Percentiles rank a stretch among this genome's conserved stretches.
phyloP scores from a whole-genome alignment of 2,797 vertebrate genomes.

The Danio aesculapii region DNA sequence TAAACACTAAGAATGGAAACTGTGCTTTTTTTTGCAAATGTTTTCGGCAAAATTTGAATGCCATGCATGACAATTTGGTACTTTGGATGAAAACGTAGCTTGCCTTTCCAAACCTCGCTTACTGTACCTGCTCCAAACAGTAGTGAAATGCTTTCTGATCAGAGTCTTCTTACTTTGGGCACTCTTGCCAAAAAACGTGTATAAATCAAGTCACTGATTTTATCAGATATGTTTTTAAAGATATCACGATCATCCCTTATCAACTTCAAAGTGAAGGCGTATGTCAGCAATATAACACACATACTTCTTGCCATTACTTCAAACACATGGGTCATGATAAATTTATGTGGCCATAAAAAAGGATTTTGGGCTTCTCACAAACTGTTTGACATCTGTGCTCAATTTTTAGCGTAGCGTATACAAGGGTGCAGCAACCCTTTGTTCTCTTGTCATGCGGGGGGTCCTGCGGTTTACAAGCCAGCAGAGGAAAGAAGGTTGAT shows the following conservation, averaged over 20 bases:
- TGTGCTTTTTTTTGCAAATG: no score
- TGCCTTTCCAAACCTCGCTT: background rate
- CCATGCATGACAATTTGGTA: no score
- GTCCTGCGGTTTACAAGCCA: constrained; percentile 43
- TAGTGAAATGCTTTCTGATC: background rate
- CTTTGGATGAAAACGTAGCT: no score
- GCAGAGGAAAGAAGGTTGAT: constrained; percentile 65
- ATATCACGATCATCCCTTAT: constrained; percentile 50
- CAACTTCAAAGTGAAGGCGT: constrained; percentile 68
- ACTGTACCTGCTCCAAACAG: background rate
- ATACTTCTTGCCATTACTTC: constrained; percentile 67
- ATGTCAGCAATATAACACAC: constrained; percentile 61
- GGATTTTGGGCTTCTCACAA: constrained; percentile 66
- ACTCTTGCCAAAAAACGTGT: constrained; percentile 34
- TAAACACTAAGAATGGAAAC: no score
- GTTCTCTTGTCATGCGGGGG: constrained; percentile 67
- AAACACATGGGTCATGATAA: constrained; percentile 71
- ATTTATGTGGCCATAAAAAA: constrained; percentile 79
- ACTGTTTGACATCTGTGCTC: constrained; percentile 76
- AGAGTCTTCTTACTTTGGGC: background rate
- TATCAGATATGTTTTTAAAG: constrained; percentile 53
- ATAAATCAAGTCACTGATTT: constrained; percentile 42
- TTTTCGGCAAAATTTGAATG: no score
- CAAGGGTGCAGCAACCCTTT: constrained; percentile 74
- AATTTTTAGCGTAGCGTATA: constrained; percentile 72